phyloP scores from a whole-genome alignment of 2,113 vertebrate species.

The Pterocles burchelli region DNA sequence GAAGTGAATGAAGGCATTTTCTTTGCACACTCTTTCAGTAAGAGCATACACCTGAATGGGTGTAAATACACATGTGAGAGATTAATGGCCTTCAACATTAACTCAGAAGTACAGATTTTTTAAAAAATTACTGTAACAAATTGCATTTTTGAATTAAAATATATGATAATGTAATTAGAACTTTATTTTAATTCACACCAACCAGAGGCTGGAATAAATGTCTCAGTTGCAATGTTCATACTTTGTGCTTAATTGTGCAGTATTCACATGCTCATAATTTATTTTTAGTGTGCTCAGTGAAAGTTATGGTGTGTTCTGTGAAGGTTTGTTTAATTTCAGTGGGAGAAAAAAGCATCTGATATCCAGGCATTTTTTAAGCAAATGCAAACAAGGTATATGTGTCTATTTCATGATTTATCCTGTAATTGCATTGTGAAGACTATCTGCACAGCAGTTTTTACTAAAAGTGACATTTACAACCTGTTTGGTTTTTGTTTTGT shows the following conservation, averaged over 20 bases:
- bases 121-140: neutral
- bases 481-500: neutral
- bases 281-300: slow-evolving; percentile 7
- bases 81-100: neutral
- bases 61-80: neutral
- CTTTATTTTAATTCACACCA: neutral
- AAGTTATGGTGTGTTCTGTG: neutral
- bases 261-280: neutral
- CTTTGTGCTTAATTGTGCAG: neutral
- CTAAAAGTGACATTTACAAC: neutral
- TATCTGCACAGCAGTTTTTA: neutral
- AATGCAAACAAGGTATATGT: neutral
- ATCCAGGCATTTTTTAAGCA: neutral
- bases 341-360: neutral
- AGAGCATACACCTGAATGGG: neutral
- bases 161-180: slow-evolving; percentile 1
- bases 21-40: neutral
- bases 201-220: neutral
- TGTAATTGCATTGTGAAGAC: neutral
- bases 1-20: neutral
- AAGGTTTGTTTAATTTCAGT: slow-evolving; percentile 4
- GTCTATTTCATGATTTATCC: neutral
- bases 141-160: neutral
- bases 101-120: neutral
- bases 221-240: neutral